Base-by-base conservation (phyloP, 2,888 invertebrate species). In the Eristalis intricaria region DNA sequence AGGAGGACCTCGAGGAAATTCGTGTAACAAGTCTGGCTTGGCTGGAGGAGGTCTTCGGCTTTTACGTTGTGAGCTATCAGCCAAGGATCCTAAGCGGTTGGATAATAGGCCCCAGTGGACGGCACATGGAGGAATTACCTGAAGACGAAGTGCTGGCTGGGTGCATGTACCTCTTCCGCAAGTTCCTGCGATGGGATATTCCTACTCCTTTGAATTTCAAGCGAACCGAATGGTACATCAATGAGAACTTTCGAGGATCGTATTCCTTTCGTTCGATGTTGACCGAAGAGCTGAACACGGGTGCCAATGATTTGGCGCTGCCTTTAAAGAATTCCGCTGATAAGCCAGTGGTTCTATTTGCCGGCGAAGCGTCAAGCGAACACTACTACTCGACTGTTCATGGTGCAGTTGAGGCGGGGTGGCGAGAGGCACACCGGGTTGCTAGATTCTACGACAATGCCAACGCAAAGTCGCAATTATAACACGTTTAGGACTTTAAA, bases 391-490 rank as follows among this genome's bases (percentile, higher is more conserved):
- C 95, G 0, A 95, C 96, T 0, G 96, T 95, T 0, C 96, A 97
- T 90, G 97, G 97, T 0, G 97, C 97, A 0, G 92, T 96, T 0
- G 96, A 96, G 90, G 94, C 95, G 4, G 97, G 97, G 0, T 95
- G 95, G 91, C 94, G 96, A 56, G 96, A 96, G 91, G 97, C 96
- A 0, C 93, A 95, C 5, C 93, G 96, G 87, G 90, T 96, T 43
- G 92, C 90, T 0, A 90, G 91, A 32, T 92, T 91, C 74, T 92
- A 92, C 65, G 90, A 78, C 10, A 69, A 65, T 19, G 65, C 13
- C 4, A 87, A 32, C n/a, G 7, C 68, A 4, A 91, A 90, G 71
- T 90, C 92, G 7, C 90, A 91, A 70, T 90, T 92, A 89, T 92
- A 91, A 90, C 90, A 90, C 71, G 89, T 88, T 80, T 88, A 90